Conservation (phyloP, 2,797 vertebrate species). For the Harpagifer antarcticus region DNA sequence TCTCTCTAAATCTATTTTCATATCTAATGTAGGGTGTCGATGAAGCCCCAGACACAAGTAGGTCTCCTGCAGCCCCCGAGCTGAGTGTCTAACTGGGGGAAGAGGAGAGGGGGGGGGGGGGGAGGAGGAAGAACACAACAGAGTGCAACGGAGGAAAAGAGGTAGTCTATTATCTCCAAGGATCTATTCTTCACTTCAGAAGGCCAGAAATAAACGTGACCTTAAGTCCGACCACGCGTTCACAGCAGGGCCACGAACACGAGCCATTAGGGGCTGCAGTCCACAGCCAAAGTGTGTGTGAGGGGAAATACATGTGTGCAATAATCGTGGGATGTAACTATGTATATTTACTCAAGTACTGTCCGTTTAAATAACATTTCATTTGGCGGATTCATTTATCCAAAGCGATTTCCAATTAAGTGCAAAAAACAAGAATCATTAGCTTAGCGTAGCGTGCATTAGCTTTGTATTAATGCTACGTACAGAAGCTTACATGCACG, state of each 20-base stretch:
- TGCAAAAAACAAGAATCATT: too few species aligned
- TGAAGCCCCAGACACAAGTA: slow-evolving; percentile 49
- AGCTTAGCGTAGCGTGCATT: too few species aligned
- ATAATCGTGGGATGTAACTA: too few species aligned
- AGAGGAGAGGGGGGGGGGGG: slow-evolving; percentile 9
- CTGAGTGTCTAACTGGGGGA: slow-evolving; percentile 20
- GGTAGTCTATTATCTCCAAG: slow-evolving; percentile 46
- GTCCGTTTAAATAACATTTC: too few species aligned
- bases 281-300: too few species aligned
- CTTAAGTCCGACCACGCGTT: slow-evolving; percentile 71
- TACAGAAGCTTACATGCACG: too few species aligned
- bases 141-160: slow-evolving; percentile 31
- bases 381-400: too few species aligned
- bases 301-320: too few species aligned
- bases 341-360: too few species aligned
- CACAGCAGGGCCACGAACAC: slow-evolving; percentile 56
- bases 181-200: slow-evolving; percentile 63
- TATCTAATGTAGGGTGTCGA: slow-evolving; percentile 49
- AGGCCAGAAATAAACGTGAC: slow-evolving; percentile 75
- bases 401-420: too few species aligned
- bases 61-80: slow-evolving; percentile 52
- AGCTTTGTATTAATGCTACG: too few species aligned
- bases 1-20: slow-evolving; percentile 43
- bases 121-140: slow-evolving; percentile 38
- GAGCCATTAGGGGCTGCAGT: slow-evolving; percentile 68